Conservation (phyloP, 2,113 vertebrate species). For the Pseudorectes ferrugineus region DNA sequence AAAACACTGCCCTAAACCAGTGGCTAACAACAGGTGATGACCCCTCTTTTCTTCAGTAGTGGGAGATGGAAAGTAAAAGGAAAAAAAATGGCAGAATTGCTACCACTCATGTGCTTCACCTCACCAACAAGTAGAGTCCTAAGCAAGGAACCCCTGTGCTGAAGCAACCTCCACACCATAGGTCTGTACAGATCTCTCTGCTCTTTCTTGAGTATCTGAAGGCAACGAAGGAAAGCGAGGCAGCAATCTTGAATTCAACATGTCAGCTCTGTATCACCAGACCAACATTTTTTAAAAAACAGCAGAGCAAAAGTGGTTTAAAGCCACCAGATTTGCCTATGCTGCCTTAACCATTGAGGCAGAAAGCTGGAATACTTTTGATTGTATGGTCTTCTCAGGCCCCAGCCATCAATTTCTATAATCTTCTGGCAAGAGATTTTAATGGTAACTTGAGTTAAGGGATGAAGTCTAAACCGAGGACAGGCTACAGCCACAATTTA, state of each 20-base stretch:
- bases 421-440: background rate
- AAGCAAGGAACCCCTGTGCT: background rate
- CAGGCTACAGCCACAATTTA: background rate
- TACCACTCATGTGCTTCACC: background rate
- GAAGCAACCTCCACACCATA: background rate
- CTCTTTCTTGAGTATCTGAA: background rate
- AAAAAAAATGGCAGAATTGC: background rate
- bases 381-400: background rate
- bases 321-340: background rate
- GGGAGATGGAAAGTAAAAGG: background rate
- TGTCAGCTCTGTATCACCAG: background rate
- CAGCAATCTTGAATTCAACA: background rate
- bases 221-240: background rate
- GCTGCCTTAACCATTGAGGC: background rate
- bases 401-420: background rate
- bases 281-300: background rate
- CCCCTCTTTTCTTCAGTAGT: background rate
- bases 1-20: background rate
- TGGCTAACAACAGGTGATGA: background rate
- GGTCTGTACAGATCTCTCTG: accelerated
- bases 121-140: background rate
- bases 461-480: background rate
- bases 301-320: background rate
- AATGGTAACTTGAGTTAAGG: background rate
- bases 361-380: background rate